Evolutionary conservation across 1,140 invertebrate genomes (phyloP).

Genomic region (Drosophila carrolli): DNA sequence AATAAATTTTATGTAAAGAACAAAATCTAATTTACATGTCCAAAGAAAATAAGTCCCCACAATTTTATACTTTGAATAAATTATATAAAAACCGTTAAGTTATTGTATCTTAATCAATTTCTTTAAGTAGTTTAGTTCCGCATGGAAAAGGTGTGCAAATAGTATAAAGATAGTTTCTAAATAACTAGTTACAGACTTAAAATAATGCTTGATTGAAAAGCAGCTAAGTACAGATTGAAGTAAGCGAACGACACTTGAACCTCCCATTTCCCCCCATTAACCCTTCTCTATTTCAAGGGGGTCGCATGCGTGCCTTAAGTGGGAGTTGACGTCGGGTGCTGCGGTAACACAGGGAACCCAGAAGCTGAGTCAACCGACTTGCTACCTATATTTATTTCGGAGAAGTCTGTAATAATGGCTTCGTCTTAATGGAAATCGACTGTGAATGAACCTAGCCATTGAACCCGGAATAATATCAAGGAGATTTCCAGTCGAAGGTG

Average conservation of each 20-base stretch:
- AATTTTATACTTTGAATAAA: not conserved
- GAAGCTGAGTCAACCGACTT: conserved; percentile 14
- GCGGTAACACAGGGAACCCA: not conserved
- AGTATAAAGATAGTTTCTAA: not conserved
- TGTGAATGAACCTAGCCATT: conserved; percentile 14
- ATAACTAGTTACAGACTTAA: not conserved
- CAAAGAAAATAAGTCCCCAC: not conserved
- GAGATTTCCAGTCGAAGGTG: not conserved
- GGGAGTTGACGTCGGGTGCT: not conserved
- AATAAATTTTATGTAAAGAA: not conserved
- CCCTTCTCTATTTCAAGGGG: conserved; percentile 1
- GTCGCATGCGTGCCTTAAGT: conserved; percentile 13
- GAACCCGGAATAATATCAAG: conserved; percentile 17
- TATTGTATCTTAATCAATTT: too few species aligned
- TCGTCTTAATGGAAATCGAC: conserved; percentile 23
- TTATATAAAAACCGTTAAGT: not conserved
- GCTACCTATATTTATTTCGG: conserved; percentile 1
- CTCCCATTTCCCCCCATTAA: not conserved
- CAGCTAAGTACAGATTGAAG: not conserved
- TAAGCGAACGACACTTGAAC: conserved; percentile 1
- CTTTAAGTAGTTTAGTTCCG: too few species aligned
- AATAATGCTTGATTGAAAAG: not conserved
- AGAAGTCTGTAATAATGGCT: conserved; percentile 3
- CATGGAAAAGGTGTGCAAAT: too few species aligned
- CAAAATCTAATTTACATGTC: not conserved